phyloP scores from a whole-genome alignment of 2,888 invertebrate genomes.

The Oasisia sp. region DNA sequence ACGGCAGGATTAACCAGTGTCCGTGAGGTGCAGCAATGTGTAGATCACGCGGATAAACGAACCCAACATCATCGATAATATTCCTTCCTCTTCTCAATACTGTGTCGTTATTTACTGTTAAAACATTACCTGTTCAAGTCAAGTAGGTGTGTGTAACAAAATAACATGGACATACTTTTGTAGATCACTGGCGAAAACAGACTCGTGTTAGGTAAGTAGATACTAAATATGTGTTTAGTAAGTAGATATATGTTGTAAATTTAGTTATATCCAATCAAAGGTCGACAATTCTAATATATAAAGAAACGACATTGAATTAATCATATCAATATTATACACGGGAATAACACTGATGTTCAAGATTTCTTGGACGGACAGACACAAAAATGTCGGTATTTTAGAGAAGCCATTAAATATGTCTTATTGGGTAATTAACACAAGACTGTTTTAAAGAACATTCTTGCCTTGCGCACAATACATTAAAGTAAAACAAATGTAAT shows the following conservation, averaged over 20 bases:
- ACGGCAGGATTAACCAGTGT: too few relatives aligned
- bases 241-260: too few relatives aligned
- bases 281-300: neutral
- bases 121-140: too few relatives aligned
- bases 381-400: neutral
- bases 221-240: neutral
- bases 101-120: too few relatives aligned
- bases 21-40: too few relatives aligned
- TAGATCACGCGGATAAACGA: too few relatives aligned
- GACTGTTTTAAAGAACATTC: neutral
- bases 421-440: neutral
- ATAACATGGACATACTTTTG: neutral
- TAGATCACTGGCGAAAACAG: conserved; percentile 2
- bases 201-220: neutral
- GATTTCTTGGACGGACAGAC: neutral
- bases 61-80: too few relatives aligned
- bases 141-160: too few relatives aligned
- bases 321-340: neutral
- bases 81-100: too few relatives aligned
- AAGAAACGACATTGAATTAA: neutral
- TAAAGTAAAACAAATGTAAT: neutral
- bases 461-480: neutral
- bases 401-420: neutral
- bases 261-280: neutral
- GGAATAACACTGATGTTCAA: neutral